Percentiles rank a stretch among this genome's conserved stretches.
phyloP scores from a whole-genome alignment of 2,113 vertebrate genomes.

The Pristiophorus japonicus region DNA sequence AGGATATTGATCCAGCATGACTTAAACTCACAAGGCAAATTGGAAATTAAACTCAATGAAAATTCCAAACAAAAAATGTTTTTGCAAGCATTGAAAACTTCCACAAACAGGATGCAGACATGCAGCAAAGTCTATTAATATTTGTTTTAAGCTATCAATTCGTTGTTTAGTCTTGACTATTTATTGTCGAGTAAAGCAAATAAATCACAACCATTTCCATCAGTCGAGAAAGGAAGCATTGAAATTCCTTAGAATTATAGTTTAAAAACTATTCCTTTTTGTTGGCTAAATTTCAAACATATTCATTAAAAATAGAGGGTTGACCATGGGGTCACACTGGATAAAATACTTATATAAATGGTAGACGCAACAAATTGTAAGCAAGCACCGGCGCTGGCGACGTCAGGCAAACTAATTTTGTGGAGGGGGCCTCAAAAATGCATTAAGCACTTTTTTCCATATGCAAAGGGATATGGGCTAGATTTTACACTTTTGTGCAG shows the following conservation, averaged over 20 bases:
- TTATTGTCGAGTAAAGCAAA: background rate
- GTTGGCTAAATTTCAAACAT: background rate
- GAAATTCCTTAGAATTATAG: background rate
- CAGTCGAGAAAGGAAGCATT: background rate
- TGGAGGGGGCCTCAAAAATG: too few species aligned
- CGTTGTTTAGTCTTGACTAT: background rate
- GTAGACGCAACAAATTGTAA: background rate
- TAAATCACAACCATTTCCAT: background rate
- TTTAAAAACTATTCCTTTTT: background rate
- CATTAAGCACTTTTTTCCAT: too few species aligned
- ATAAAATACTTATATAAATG: background rate
- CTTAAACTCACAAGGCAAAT: conserved; percentile 44
- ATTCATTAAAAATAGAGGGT: background rate
- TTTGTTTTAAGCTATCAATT: background rate
- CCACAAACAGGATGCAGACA: background rate
- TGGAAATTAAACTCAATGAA: conserved; percentile 37
- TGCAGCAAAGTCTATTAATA: background rate
- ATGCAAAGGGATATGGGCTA: too few species aligned
- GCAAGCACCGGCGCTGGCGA: too few species aligned
- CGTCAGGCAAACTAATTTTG: too few species aligned
- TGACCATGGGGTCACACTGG: background rate
- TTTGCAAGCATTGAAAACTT: background rate
- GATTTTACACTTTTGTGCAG: too few species aligned
- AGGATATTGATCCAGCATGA: conserved; percentile 48
- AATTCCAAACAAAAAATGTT: background rate